phyloP scores from a whole-genome alignment of 2,113 vertebrate species.

The Thymallus thymallus region DNA sequence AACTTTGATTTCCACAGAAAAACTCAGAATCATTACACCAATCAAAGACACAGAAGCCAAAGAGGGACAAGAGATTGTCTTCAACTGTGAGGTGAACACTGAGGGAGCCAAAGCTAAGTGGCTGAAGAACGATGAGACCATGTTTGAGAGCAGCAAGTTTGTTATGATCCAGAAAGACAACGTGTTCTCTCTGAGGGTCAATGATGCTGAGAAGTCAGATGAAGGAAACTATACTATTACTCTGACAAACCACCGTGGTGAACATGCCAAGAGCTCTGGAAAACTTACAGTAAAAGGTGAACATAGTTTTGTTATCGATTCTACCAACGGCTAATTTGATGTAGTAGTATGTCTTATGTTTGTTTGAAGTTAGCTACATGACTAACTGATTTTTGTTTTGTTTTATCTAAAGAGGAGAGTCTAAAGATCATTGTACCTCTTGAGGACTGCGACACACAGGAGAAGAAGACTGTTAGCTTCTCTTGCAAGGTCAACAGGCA shows the following conservation, averaged over 20 bases:
- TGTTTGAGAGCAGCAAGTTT: slow-evolving; percentile 95
- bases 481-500: slow-evolving; percentile 94
- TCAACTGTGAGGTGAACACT: slow-evolving; percentile 96
- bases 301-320: slow-evolving; percentile 21
- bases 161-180: slow-evolving; percentile 90
- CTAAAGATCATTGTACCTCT: slow-evolving; percentile 89
- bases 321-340: neutral
- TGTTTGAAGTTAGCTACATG: neutral
- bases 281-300: slow-evolving; percentile 86
- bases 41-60: slow-evolving; percentile 86
- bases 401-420: slow-evolving; percentile 84
- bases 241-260: slow-evolving; percentile 89
- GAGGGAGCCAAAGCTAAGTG: slow-evolving; percentile 98
- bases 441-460: slow-evolving; percentile 95
- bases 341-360: neutral
- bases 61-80: slow-evolving; percentile 88
- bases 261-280: slow-evolving; percentile 85
- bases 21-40: slow-evolving; percentile 89
- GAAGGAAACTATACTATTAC: slow-evolving; percentile 82
- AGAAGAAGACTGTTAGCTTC: slow-evolving; percentile 93
- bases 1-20: slow-evolving; percentile 79
- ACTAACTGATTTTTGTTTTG: neutral
- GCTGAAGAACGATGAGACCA: slow-evolving; percentile 88
- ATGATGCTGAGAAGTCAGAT: slow-evolving; percentile 84
- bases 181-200: slow-evolving; percentile 91